Base-by-base conservation (phyloP, 2,888 invertebrate species). In the Pemphredon lugubris region DNA sequence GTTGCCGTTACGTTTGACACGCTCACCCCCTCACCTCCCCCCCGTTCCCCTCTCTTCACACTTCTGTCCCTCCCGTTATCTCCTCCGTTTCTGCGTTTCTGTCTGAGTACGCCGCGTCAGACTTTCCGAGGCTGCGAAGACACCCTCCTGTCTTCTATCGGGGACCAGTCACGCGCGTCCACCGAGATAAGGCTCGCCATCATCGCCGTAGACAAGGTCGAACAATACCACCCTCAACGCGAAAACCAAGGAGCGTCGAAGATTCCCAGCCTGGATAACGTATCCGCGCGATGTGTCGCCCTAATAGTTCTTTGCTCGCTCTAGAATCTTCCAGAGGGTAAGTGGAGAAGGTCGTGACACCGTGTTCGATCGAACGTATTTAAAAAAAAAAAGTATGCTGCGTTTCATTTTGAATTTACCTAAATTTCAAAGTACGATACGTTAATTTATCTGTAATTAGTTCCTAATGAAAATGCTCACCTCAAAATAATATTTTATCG, bases 121-220 rank as follows among this genome's bases (percentile, higher is more conserved):
- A 37, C 47, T 54, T 60, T 48, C 66, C 39, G 60, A 68, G 42
- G 57, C 58, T 59, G 54, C 66, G n/a, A 42, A 57, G 64, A 40
- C 64, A 57, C 60, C 60, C 64, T 63, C 57, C 47, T 59, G 47
- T 34, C 39, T 48, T 70, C 71, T 72, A 77, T 78, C 74, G 75
- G 60, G 65, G 75, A 75, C 81, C 83, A 85, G 83, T 84, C 85
- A 84, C 84, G 81, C 78, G 80, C 84, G 77, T 76, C 77, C 74
- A 72, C 74, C 61, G 73, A 83, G 86, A 86, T 86, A 86, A 85
- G 85, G 67, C 79, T 75, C 73, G 78, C 75, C 74, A 68, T 75
- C 73, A 75, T 75, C 69, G 65, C 23, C 68, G 67, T 57, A 72
- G 69, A 75, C 81, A 74, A 73, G 72, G 70, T 75, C 73, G 84